Evolutionary conservation across 2,888 invertebrate species (phyloP).

Genomic region (Elgonia sp.): DNA sequence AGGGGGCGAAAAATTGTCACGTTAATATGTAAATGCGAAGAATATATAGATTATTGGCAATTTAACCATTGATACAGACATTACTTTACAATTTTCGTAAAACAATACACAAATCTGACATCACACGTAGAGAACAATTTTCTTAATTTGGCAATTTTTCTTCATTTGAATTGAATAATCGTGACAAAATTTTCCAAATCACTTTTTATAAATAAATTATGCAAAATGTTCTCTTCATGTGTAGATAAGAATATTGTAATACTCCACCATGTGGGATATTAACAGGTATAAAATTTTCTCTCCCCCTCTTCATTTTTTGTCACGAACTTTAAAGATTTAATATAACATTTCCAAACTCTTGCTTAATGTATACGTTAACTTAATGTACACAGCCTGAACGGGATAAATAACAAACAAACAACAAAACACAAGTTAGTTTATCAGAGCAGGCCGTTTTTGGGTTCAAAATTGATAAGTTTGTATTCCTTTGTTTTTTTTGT

Average conservation of each 20-base stretch:
- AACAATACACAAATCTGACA: constrained; percentile 33
- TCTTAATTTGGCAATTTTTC: too few species aligned
- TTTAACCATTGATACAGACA: constrained; percentile 7
- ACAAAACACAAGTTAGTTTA: constrained; percentile 69
- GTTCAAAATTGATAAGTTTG: constrained; percentile 45
- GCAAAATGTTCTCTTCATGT: too few species aligned
- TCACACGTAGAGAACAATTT: background rate
- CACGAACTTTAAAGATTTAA: constrained; percentile 44
- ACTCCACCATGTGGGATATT: constrained; percentile 33
- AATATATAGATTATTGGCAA: constrained; percentile 43
- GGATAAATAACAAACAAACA: constrained; percentile 70
- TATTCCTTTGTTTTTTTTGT: background rate
- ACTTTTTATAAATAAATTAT: too few species aligned
- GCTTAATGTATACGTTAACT: constrained; percentile 46
- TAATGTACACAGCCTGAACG: constrained; percentile 71
- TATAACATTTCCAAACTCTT: constrained; percentile 55
- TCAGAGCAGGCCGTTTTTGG: constrained; percentile 81
- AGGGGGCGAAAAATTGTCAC: constrained; percentile 25
- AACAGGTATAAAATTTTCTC: constrained; percentile 63
- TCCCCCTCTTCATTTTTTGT: background rate
- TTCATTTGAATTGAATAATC: too few species aligned
- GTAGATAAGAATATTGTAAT: constrained; percentile 19
- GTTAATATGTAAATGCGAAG: constrained; percentile 45
- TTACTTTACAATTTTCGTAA: constrained; percentile 25
- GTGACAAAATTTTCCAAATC: too few species aligned